A percentile compares a stretch with the other conserved stretches of the same genome.
These are phyloP conservation scores for Holcopasites calliopsidis DNA, from an alignment of 1,140 invertebrate genomes.

Conservation along the genomic window DNA sequence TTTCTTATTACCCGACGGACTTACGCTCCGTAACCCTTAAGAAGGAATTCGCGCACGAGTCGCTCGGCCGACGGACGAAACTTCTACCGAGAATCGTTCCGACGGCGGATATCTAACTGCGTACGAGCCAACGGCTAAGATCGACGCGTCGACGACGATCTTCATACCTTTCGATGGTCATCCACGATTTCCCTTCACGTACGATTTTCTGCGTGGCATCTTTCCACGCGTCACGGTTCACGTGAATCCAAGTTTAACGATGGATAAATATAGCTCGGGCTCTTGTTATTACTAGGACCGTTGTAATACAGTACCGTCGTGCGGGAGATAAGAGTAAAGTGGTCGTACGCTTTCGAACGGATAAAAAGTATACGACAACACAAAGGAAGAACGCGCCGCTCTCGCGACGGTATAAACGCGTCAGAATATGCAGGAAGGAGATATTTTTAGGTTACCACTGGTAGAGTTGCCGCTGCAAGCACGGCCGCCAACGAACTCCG, in stretches of 20 bases:
- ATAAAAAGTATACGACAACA: not conserved
- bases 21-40: not conserved
- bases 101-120: conserved; percentile 21
- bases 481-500: conserved; percentile 9
- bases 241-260: not conserved
- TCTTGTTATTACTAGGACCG: too few species aligned
- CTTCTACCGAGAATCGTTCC: conserved; percentile 16
- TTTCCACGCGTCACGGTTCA: not conserved
- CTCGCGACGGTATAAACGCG: conserved; percentile 25
- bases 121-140: not conserved
- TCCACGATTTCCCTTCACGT: not conserved
- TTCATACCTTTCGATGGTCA: conserved; percentile 34
- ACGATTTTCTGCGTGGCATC: conserved; percentile 13
- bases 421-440: conserved; percentile 45
- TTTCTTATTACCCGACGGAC: not conserved
- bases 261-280: too few species aligned
- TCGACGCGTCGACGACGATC: not conserved
- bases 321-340: not conserved
- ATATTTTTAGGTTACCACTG: conserved; percentile 51
- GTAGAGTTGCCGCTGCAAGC: conserved; percentile 43
- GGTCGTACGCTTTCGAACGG: not conserved
- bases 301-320: not conserved
- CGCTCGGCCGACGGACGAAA: conserved; percentile 23
- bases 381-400: conserved; percentile 13
- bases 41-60: not conserved